Evolutionary conservation across 64 coral and sea anemone genomes (phyloP), one percentile per base, ranked within the genome.

Genomic region (Hydrozoanthus tunicans): DNA sequence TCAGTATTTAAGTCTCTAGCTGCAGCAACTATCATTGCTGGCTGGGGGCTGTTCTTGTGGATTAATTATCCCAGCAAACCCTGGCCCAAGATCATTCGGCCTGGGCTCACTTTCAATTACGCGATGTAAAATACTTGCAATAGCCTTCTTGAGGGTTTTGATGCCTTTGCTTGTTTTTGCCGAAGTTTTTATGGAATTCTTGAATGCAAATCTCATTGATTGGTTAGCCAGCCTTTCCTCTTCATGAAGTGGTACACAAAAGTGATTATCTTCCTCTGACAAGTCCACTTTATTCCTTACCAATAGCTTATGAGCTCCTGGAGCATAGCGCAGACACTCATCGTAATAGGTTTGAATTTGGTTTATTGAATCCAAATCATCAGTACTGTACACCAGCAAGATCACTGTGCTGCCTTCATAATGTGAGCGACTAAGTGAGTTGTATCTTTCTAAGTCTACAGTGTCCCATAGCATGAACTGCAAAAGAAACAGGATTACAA

Each of bases 231-330:
- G 79, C 3, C 27, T 77, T 57, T 77, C 15, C 17, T 90, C 79
- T 70, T 90, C 25, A 2, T 91, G 76, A 58, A 70, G 12, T 70
- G 93, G 69, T 17, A 90, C 93, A 61, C 43, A 10, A 2, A 59
- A 59, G 24, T 84, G 61, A 43, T 51, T 62, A 70, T 82, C 13
- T 3, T 69, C 59, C 25, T 66, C 59, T 13, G 26, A 59, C 72
- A 90, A 20, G 64, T 94, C 93, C 51, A 92, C 78, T 59, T 92
- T 94, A 61, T 94, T 94, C 5, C 89, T 56, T n/a, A 94, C 82
- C 51, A 94, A 81, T 3, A 94, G 20, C 60, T 67, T 76, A 6
- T 57, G 52, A 51, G 93, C 93, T 3, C 89, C 93, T 27, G 3
- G 26, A 12, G 93, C 81, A 94, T 92, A 5, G 11, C 54, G 59